A percentile compares a stretch with the other conserved stretches of the same genome.
Evolutionary conservation across 2,888 invertebrate species (phyloP).

Genomic region (Cosmopolites sordidus): DNA sequence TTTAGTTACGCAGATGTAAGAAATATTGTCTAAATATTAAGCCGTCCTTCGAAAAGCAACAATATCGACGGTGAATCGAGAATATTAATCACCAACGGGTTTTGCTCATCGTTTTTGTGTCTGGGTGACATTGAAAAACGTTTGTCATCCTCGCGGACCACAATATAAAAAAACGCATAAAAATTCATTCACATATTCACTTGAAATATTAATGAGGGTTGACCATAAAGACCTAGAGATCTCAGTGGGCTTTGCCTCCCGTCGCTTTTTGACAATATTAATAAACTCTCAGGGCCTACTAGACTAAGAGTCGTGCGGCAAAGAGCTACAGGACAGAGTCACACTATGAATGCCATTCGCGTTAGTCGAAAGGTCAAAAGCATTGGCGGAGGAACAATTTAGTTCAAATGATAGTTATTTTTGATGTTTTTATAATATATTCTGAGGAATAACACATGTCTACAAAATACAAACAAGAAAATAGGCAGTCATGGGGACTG

Average conservation of each 20-base stretch:
- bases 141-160: slow-evolving; percentile 24
- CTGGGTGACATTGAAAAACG: slow-evolving; percentile 24
- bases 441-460: too few species aligned
- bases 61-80: too few species aligned
- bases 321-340: slow-evolving; percentile 11
- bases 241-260: slow-evolving; percentile 27
- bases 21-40: too few species aligned
- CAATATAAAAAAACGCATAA: slow-evolving; percentile 18
- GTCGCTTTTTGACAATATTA: slow-evolving; percentile 29
- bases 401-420: too few species aligned
- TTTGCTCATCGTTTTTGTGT: neutral
- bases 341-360: slow-evolving; percentile 19
- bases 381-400: slow-evolving; percentile 5
- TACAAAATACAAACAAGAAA: too few species aligned
- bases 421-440: too few species aligned
- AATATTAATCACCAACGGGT: too few species aligned
- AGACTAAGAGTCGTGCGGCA: slow-evolving; percentile 20
- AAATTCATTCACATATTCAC: slow-evolving; percentile 20
- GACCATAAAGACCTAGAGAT: slow-evolving; percentile 28
- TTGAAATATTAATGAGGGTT: slow-evolving; percentile 29
- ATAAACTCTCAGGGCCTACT: slow-evolving; percentile 26
- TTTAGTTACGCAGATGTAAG: too few species aligned
- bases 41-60: too few species aligned
- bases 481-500: too few species aligned
- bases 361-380: slow-evolving; percentile 18